Evolutionary conservation across 2,888 invertebrate genomes (phyloP).

Genomic region (Anarsia innoxiella): DNA sequence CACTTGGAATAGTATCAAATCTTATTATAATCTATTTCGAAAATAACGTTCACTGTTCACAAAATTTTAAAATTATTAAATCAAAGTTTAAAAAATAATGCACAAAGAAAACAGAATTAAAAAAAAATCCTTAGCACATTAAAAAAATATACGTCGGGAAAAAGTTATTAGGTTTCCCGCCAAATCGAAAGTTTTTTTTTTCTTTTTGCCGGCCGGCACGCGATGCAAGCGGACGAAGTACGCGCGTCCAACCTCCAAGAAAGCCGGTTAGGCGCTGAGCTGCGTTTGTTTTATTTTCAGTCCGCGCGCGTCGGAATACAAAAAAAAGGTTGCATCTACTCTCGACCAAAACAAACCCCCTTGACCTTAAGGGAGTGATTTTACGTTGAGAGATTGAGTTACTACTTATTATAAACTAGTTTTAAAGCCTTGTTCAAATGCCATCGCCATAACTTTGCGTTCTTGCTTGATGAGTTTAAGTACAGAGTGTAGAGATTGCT

Average conservation of each 20-base stretch:
- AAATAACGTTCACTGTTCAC: conserved; percentile 3
- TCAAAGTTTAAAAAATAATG: not conserved
- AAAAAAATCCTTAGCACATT: conserved; percentile 13
- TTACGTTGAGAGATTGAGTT: not conserved
- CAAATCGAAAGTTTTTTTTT: conserved; percentile 38
- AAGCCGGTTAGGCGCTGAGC: conserved; percentile 65
- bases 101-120: conserved; percentile 11
- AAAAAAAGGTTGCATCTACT: conserved; percentile 26
- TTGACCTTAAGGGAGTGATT: conserved; percentile 13
- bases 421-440: not conserved
- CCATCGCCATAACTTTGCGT: too few species aligned
- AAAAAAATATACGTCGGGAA: too few species aligned
- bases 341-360: conserved; percentile 17
- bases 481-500: too few species aligned
- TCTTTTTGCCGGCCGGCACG: conserved; percentile 17
- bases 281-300: conserved; percentile 68
- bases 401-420: not conserved
- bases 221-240: conserved; percentile 14
- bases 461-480: too few species aligned
- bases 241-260: conserved; percentile 54
- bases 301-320: conserved; percentile 31
- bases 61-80: not conserved
- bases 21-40: too few species aligned
- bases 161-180: conserved; percentile 47
- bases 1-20: conserved; percentile 13